Base-by-base conservation (phyloP, 2,797 vertebrate genomes). In the Characodon lateralis region DNA sequence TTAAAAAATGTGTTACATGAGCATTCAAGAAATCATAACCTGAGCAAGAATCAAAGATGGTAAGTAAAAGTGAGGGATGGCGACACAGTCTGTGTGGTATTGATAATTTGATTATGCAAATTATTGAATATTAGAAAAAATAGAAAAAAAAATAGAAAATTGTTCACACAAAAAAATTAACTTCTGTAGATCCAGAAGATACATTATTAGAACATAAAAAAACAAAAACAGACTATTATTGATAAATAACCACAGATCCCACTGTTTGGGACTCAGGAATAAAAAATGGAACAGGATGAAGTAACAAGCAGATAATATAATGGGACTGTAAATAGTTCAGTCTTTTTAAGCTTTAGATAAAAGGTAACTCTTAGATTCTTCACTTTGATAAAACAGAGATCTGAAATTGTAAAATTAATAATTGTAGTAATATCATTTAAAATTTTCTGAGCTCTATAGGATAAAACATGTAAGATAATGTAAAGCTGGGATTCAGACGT, bases 31-130 rank as follows among this genome's bases (percentile, higher is more conserved):
- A 28, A 22, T 31, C n/a, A 82, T 53, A 87, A 86, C 92, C 91
- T 91, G 93, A 93, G 91, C 71, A 81, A 1, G 28, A 91, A 86
- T 80, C 48, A 81, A 76, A 79, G 66, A 39, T 35, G 18, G 79
- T 14, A 58, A 2, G 22, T 58, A 71, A 79, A 83, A 78, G 69
- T 16, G 48, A 26, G 70, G 43, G 56, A 84, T 59, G 71, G 80
- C 41, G 31, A 20, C 0, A 28, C 39, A 7, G 58, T 39, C 82
- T 3, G 73, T 35, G 73, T 79, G 50, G 59, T 85, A 84, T 74
- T 35, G 26, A 71, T 65, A 0, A 1, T 71, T 13, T 50, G 65
- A 14, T 5, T 50, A 5, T 70, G 35, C 1, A n/a, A 9, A 43
- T 28, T n/a, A 41, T 68, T 78, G 26, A 77, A 35, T 61, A 76